Percentiles rank a stretch among this genome's conserved stretches.
phyloP scores from a whole-genome alignment of 2,888 invertebrate species.

The Pammene aurita region DNA sequence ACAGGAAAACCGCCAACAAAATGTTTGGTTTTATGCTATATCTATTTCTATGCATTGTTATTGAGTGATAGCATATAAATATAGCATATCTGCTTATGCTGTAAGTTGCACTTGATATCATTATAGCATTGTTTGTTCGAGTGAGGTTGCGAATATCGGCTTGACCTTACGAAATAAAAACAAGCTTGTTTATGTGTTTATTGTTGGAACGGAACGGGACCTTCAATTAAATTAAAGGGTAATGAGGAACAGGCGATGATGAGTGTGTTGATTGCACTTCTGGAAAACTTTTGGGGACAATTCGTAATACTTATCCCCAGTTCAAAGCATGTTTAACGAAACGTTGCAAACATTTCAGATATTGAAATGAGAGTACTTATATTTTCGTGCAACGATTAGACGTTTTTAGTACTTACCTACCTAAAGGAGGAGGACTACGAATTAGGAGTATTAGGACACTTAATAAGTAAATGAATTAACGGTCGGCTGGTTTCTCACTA shows the following conservation, averaged over 20 bases:
- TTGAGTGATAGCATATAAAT: slow-evolving; percentile 16
- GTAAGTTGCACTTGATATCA: slow-evolving; percentile 50
- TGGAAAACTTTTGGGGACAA: neutral
- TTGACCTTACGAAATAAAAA: slow-evolving; percentile 55
- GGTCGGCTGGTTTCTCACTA: too few relatives aligned
- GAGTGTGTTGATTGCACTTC: slow-evolving; percentile 4
- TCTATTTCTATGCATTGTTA: slow-evolving; percentile 33
- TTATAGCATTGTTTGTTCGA: slow-evolving; percentile 55
- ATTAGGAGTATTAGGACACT: too few relatives aligned
- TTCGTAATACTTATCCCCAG: slow-evolving; percentile 9
- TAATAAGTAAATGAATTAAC: too few relatives aligned
- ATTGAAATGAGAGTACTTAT: too few relatives aligned
- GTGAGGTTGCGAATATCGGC: slow-evolving; percentile 57
- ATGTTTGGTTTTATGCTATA: slow-evolving; percentile 31
- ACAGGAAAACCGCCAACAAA: slow-evolving; percentile 34
- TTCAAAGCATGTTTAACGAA: neutral
- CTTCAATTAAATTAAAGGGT: slow-evolving; percentile 13
- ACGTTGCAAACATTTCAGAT: too few relatives aligned
- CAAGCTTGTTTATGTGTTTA: slow-evolving; percentile 45
- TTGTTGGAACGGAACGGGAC: slow-evolving; percentile 22
- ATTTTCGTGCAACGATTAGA: too few relatives aligned
- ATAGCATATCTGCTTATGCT: neutral
- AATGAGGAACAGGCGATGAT: slow-evolving; percentile 20
- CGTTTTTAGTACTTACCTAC: too few relatives aligned
- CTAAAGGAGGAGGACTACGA: too few relatives aligned